Percentiles rank a stretch among this genome's conserved stretches.
phyloP scores from a whole-genome alignment of 2,113 vertebrate species.

The Chlamydotis undulata region DNA sequence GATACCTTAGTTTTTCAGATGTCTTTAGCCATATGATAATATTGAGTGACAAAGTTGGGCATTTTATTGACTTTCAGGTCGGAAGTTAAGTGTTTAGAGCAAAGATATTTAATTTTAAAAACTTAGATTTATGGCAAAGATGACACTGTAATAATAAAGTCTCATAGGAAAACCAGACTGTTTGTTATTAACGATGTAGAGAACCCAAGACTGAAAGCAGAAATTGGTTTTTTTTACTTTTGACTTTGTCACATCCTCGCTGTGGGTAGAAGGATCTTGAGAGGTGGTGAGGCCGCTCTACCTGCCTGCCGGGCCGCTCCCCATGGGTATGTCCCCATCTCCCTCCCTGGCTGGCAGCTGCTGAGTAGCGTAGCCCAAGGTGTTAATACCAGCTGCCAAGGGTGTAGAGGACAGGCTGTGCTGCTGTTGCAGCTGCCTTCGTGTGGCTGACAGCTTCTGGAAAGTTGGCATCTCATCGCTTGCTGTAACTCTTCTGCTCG shows the following conservation, averaged over 20 bases:
- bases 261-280: not conserved
- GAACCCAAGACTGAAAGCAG: not conserved
- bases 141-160: not conserved
- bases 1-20: not conserved
- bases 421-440: not conserved
- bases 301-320: not conserved
- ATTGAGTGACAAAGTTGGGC: not conserved
- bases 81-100: not conserved
- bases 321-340: accelerated
- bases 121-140: not conserved
- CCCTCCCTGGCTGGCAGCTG: not conserved
- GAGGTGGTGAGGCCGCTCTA: not conserved
- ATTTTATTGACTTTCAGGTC: not conserved
- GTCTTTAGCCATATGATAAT: not conserved
- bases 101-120: not conserved
- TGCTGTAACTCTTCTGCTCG: not conserved
- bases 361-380: not conserved
- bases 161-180: not conserved
- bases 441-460: not conserved
- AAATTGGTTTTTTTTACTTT: not conserved
- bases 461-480: not conserved
- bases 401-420: not conserved
- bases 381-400: not conserved
- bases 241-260: not conserved
- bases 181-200: not conserved